Evolutionary conservation across 2,888 invertebrate genomes (phyloP).

Genomic region (Copidosoma aretas): DNA sequence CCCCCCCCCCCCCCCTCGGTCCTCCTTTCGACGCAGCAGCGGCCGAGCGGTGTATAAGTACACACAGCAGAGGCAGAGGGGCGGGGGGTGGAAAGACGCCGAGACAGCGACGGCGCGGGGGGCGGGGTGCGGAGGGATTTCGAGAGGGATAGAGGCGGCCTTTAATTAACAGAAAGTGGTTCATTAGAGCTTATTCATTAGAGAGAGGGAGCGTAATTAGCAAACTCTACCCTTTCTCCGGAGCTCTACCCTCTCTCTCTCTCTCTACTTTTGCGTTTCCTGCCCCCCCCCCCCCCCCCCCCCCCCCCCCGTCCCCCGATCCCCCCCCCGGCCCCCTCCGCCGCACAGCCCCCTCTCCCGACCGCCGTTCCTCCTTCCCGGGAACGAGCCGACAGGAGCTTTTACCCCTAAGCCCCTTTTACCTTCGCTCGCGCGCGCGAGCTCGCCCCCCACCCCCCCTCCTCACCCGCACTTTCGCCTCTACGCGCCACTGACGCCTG

Average conservation of each 20-base stretch:
- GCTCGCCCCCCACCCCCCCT: constrained; percentile 17
- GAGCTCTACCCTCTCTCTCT: constrained; percentile 45
- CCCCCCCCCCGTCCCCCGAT: constrained; percentile 4
- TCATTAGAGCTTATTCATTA: constrained; percentile 91
- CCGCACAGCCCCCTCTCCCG: neutral
- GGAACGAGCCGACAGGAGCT: neutral
- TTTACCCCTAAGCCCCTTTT: constrained; percentile 5
- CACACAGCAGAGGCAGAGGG: constrained; percentile 12
- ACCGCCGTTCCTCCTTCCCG: neutral
- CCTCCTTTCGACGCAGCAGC: constrained; percentile 9
- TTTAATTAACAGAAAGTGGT: constrained; percentile 91
- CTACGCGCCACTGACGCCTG: too few relatives aligned
- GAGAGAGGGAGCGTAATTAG: constrained; percentile 85
- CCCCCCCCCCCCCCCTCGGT: constrained; percentile 50
- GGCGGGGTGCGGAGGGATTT: constrained; percentile 39
- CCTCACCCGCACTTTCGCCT: constrained; percentile 44
- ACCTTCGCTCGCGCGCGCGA: constrained; percentile 1
- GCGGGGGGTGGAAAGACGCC: constrained; percentile 10
- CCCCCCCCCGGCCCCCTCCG: neutral
- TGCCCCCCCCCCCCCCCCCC: constrained; percentile 20
- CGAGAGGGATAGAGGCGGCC: constrained; percentile 65
- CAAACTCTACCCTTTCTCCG: constrained; percentile 72
- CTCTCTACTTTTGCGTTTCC: constrained; percentile 36
- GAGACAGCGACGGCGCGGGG: constrained; percentile 33
- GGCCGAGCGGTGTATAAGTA: neutral